These are phyloP conservation scores for Hippocampus abdominalis DNA, from an alignment of 2,113 vertebrate species.

Conservation along the genomic window DNA sequence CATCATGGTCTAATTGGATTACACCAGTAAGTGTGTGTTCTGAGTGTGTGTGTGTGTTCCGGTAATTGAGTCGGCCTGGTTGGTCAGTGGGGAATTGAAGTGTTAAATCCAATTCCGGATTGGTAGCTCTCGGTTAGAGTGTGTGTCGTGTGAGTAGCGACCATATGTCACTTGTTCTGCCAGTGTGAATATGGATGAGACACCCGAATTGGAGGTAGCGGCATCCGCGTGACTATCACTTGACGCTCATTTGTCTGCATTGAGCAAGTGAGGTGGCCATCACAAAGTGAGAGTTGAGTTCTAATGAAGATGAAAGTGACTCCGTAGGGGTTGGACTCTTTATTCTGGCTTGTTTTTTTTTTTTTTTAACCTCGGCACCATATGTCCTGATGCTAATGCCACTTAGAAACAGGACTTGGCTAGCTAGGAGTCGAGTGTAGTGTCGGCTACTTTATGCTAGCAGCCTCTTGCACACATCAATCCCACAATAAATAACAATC, in stretches of 20 bases:
- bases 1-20: constrained; percentile 64
- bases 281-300: constrained; percentile 25
- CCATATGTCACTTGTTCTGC: constrained; percentile 75
- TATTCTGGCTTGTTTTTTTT: not conserved
- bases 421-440: not conserved
- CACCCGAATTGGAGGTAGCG: constrained; percentile 38
- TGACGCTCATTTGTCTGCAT: constrained; percentile 39
- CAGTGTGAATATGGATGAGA: constrained; percentile 77
- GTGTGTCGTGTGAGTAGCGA: constrained; percentile 56
- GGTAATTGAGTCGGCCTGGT: constrained; percentile 71
- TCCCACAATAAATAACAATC: not conserved
- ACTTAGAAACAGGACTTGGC: not conserved
- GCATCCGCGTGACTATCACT: constrained; percentile 30
- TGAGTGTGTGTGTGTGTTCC: constrained; percentile 43
- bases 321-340: not conserved
- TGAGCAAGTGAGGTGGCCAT: constrained; percentile 28
- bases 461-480: too few relatives aligned
- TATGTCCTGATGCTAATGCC: not conserved
- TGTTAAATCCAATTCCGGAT: constrained; percentile 78
- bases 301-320: constrained; percentile 49
- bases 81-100: constrained; percentile 73
- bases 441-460: too few relatives aligned
- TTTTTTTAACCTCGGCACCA: not conserved
- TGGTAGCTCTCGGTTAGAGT: constrained; percentile 64
- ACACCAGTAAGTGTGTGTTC: constrained; percentile 32